A percentile compares a stretch with the other conserved stretches of the same genome.
phyloP scores from a whole-genome alignment of 2,888 invertebrate genomes.

The Trichopria drosophilae region DNA sequence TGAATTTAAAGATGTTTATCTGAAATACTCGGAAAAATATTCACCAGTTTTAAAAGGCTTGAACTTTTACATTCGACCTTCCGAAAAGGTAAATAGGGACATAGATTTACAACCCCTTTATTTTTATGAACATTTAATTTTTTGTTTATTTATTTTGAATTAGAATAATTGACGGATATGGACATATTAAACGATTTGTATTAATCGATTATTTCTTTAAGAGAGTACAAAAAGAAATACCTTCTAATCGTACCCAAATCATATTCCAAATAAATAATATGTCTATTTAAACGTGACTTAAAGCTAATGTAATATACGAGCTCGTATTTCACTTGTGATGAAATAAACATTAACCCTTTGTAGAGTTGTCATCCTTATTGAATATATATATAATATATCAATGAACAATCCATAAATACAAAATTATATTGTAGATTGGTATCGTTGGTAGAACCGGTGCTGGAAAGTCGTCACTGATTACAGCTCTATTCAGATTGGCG shows the following conservation, averaged over 20 bases:
- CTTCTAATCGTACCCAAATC: too few species aligned
- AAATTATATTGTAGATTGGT: slow-evolving; percentile 59
- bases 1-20: slow-evolving; percentile 50
- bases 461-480: slow-evolving; percentile 72
- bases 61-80: slow-evolving; percentile 49
- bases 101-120: too few species aligned
- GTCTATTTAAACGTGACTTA: too few species aligned
- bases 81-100: slow-evolving; percentile 52
- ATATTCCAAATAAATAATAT: too few species aligned
- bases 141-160: background rate
- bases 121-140: background rate
- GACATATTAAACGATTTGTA: too few species aligned
- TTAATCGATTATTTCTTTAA: background rate
- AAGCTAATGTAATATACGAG: background rate
- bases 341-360: background rate
- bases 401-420: too few species aligned
- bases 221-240: too few species aligned
- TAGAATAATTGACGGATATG: background rate
- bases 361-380: background rate
- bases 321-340: background rate
- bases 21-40: slow-evolving; percentile 59
- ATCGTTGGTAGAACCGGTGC: slow-evolving; percentile 76
- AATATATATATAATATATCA: too few species aligned
- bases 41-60: slow-evolving; percentile 60
- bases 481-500: slow-evolving; percentile 71